Evolutionary conservation across 1,140 invertebrate species (phyloP).

Genomic region (Saxidomus purpurata): DNA sequence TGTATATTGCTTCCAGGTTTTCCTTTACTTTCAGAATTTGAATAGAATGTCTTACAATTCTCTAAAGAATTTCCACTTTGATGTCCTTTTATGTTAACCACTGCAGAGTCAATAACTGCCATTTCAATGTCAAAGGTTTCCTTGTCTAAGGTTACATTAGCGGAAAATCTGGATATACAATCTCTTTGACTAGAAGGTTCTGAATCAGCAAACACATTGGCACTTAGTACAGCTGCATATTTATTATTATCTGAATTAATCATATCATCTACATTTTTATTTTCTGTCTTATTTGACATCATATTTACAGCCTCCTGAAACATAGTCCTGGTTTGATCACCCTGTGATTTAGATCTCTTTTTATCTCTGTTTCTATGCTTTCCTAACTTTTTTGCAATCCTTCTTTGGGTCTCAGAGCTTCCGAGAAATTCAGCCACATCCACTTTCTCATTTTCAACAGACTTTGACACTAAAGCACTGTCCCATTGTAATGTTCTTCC

Average conservation of each 20-base stretch:
- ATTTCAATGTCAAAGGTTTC: background rate
- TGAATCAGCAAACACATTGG: background rate
- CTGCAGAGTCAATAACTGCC: background rate
- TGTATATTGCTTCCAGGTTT: background rate
- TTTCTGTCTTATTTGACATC: background rate
- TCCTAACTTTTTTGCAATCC: background rate
- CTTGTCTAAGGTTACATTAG: background rate
- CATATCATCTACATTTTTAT: background rate
- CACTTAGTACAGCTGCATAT: background rate
- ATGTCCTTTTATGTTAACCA: background rate
- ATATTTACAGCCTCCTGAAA: background rate
- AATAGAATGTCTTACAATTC: too few species aligned
- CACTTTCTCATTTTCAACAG: background rate
- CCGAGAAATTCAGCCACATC: background rate
- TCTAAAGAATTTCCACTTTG: background rate
- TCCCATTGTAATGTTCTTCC: background rate
- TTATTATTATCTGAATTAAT: background rate
- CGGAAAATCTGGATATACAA: background rate
- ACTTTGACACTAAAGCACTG: background rate
- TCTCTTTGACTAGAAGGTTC: constrained; percentile 1
- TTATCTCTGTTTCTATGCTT: background rate
- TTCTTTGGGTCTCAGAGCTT: background rate
- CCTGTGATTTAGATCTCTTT: background rate
- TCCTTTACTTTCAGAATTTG: background rate
- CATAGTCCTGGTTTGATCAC: background rate